A percentile compares a stretch with the other conserved stretches of the same genome.
Evolutionary conservation across 2,888 invertebrate species (phyloP).

Genomic region (Philhelius pedissequus): DNA sequence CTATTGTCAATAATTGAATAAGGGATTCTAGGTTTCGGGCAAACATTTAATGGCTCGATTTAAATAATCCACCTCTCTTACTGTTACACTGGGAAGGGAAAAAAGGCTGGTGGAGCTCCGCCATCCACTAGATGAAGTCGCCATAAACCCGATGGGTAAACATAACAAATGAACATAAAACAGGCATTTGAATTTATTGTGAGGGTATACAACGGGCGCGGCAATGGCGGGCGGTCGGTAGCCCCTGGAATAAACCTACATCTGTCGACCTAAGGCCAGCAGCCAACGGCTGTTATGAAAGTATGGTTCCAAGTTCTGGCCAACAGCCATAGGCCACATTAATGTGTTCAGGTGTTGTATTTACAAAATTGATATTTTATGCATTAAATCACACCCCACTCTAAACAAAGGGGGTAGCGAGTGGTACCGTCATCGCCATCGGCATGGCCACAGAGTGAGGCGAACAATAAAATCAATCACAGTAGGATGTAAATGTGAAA

Average conservation of each 20-base stretch:
- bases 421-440: not conserved
- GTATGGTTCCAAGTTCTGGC: conserved; percentile 18
- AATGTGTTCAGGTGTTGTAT: conserved; percentile 65
- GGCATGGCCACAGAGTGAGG: too few species aligned
- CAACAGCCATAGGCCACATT: conserved; percentile 38
- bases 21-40: conserved; percentile 47
- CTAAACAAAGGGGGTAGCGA: not conserved
- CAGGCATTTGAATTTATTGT: conserved; percentile 50
- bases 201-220: conserved; percentile 4
- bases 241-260: not conserved
- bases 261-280: not conserved
- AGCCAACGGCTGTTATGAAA: not conserved
- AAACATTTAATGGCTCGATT: conserved; percentile 66
- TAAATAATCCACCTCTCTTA: conserved; percentile 54
- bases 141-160: not conserved
- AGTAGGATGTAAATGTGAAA: conserved; percentile 39
- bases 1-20: conserved; percentile 56
- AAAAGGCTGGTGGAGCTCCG: too few species aligned
- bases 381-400: conserved; percentile 59
- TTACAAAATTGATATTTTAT: conserved; percentile 67
- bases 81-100: not conserved
- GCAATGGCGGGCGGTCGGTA: not conserved
- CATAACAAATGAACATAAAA: conserved; percentile 14
- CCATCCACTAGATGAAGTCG: not conserved
- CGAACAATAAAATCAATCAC: conserved; percentile 59